Base-by-base conservation (phyloP, 64 coral and sea anemone species). In the Cladopsammia gracilis region DNA sequence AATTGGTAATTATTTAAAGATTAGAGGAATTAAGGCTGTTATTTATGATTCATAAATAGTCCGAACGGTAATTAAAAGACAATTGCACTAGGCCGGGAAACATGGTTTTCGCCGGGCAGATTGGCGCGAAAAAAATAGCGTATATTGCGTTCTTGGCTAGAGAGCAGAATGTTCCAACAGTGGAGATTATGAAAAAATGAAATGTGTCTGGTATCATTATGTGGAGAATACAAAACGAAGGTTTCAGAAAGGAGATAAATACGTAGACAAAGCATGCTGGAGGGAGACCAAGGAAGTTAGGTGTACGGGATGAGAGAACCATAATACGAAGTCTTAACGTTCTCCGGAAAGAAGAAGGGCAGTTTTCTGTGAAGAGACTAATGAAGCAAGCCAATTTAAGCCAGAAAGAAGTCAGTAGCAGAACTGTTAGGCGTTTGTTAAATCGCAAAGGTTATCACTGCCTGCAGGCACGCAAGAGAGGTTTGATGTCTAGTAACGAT, bases 371-470 rank as follows among this genome's bases (percentile, higher is more conserved):
- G 0, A 64, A 64, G n/a, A 25, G 62, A 66, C 59, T 87, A 23
- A 85, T 85, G 57, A 62, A 59, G 3, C 34, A 62, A 57, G 57
- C 61, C 4, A 58, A 58, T 11, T 26, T 85, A 76, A 48, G 26
- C 19, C 24, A 26, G 23, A 48, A 62, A 47, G 18, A 58, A 48
- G 85, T 87, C 53, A 87, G 42, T 57, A 73, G 52, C 66, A 18
- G 76, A 12, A 82, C 77, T 22, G 62, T 83, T 47, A 20, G 47
- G 46, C 77, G 77, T 59, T 22, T 20, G 14, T 19, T 93, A 82
- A n/a, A n/a, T n/a, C n/a, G n/a, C n/a, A 54, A 54, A 54, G 52
- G 2, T 54, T 54, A 2, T 11, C 52, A 54, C 11, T 54, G 6
- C 52, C 52, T 1, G 6, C 52, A 54, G 11, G 52, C 52, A 2